Evolutionary conservation across 2,888 invertebrate species (phyloP).

Genomic region (Synergus gifuensis): DNA sequence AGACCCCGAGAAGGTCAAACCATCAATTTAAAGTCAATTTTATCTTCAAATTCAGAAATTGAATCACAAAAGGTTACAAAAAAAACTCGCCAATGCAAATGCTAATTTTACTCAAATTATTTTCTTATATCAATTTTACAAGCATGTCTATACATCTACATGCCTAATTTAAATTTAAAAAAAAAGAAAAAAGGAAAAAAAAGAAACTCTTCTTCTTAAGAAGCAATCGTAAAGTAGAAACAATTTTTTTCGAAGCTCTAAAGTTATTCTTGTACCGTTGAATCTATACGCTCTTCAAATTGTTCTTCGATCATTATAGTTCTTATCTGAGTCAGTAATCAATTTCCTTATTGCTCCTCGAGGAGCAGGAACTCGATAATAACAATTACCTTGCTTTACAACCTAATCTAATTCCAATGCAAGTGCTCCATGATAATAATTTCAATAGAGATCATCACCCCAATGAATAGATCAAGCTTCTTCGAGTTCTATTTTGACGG

Average conservation of each 20-base stretch:
- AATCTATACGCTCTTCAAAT: conserved; percentile 30
- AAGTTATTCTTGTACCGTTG: not conserved
- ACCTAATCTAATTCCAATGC: conserved; percentile 24
- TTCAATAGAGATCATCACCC: conserved; percentile 1
- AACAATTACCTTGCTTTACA: conserved; percentile 32
- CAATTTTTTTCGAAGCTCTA: not conserved
- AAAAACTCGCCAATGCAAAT: not conserved
- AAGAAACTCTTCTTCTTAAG: not conserved
- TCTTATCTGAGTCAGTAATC: conserved; percentile 30
- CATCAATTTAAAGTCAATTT: not conserved
- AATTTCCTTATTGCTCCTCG: conserved; percentile 38
- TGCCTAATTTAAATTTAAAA: not conserved
- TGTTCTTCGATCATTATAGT: conserved; percentile 30
- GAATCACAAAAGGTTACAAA: not conserved
- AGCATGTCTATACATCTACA: not conserved
- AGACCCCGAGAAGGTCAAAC: not conserved
- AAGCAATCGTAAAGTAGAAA: not conserved
- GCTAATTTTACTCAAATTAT: not conserved
- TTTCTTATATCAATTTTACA: not conserved
- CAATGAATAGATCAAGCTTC: not conserved
- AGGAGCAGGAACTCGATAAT: conserved; percentile 24
- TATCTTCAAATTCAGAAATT: not conserved
- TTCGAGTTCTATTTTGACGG: not conserved
- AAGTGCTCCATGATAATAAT: conserved; percentile 5
- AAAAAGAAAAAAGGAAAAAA: not conserved